Conservation (phyloP, 2,797 vertebrate species). For the Alectoris magna region DNA sequence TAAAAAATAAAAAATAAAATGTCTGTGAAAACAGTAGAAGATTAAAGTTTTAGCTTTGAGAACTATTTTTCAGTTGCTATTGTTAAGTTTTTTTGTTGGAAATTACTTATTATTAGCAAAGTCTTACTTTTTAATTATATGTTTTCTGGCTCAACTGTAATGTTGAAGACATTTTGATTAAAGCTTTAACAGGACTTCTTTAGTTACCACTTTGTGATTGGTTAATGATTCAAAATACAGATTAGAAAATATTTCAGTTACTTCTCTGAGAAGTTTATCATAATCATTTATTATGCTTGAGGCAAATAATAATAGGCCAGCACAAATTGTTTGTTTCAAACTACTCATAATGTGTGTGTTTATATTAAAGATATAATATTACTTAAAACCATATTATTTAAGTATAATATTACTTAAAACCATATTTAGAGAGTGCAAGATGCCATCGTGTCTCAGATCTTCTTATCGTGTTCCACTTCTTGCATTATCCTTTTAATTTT, state of each 20-base stretch:
- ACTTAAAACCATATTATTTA: background rate
- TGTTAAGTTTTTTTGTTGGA: background rate
- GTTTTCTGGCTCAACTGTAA: constrained; percentile 29
- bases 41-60: background rate
- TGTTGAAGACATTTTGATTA: constrained; percentile 3
- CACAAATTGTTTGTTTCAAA: background rate
- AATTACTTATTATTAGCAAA: background rate
- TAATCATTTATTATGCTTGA: background rate
- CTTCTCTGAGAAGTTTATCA: background rate
- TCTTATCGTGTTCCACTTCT: background rate
- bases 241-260: constrained; percentile 30
- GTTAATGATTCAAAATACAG: constrained; percentile 35
- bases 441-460: background rate
- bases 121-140: background rate
- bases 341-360: background rate
- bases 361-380: background rate
- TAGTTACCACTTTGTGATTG: constrained; percentile 37
- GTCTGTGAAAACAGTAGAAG: background rate
- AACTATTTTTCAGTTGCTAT: background rate
- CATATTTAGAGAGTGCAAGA: background rate
- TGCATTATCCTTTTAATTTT: background rate
- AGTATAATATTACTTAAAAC: background rate
- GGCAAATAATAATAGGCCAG: constrained; percentile 22
- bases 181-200: constrained; percentile 38
- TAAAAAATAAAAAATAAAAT: background rate